Percentiles rank a stretch among this genome's conserved stretches.
phyloP scores from a whole-genome alignment of 2,888 invertebrate genomes.

The Herminia tarsipennalis region DNA sequence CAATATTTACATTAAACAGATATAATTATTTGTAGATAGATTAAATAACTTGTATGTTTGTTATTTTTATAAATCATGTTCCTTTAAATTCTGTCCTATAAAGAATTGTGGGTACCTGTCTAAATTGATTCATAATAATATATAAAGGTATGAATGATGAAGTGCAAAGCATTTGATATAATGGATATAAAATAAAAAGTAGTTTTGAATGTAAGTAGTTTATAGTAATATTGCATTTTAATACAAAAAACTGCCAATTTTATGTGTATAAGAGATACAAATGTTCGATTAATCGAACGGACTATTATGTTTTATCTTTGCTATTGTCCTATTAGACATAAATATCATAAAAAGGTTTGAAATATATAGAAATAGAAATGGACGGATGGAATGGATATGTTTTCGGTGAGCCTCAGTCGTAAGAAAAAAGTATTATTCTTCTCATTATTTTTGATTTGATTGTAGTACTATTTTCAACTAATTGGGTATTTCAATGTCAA shows the following conservation, averaged over 20 bases:
- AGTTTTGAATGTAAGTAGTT: conserved; percentile 49
- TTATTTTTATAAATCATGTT: too few relatives aligned
- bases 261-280: conserved; percentile 39
- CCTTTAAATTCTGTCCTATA: conserved; percentile 2
- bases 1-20: neutral
- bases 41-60: too few relatives aligned
- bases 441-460: too few relatives aligned
- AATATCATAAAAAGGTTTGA: too few relatives aligned
- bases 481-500: too few relatives aligned
- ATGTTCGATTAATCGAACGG: conserved; percentile 11
- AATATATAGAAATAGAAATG: neutral
- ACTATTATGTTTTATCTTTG: conserved; percentile 4
- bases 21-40: neutral
- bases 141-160: conserved; percentile 14
- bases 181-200: conserved; percentile 1
- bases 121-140: neutral
- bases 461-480: too few relatives aligned
- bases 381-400: neutral
- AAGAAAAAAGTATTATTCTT: too few relatives aligned
- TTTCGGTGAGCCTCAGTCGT: too few relatives aligned
- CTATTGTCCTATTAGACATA: conserved; percentile 9
- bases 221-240: conserved; percentile 45
- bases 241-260: conserved; percentile 63
- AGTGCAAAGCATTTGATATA: conserved; percentile 17
- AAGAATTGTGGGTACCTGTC: conserved; percentile 1